Evolutionary conservation across 2,888 invertebrate genomes (phyloP).

Genomic region (Rhamnusium bicolor): DNA sequence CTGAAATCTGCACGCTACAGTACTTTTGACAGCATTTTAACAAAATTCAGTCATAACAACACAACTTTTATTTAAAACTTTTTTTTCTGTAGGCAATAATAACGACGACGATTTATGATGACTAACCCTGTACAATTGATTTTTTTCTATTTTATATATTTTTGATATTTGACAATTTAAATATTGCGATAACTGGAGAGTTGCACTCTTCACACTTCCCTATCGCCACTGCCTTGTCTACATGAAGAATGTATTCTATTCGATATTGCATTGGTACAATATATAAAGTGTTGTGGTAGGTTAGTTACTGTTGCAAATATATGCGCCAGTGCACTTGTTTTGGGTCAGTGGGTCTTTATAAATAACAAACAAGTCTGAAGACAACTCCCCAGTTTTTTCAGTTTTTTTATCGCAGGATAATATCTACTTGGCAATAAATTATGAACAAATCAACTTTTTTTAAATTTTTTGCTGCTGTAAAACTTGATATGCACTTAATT

Average conservation of each 20-base stretch:
- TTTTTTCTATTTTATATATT: too few species aligned
- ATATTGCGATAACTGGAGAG: too few species aligned
- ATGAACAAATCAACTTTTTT: background rate
- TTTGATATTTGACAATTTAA: too few species aligned
- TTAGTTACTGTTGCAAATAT: constrained; percentile 14
- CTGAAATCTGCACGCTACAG: too few species aligned
- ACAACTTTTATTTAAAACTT: too few species aligned
- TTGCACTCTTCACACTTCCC: too few species aligned
- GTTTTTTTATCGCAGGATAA: background rate
- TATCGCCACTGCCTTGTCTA: background rate
- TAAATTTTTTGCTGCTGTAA: too few species aligned
- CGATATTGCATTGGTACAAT: background rate
- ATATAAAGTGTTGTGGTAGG: constrained; percentile 13
- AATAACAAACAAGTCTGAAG: background rate
- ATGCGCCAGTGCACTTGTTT: constrained; percentile 12
- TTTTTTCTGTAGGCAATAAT: too few species aligned
- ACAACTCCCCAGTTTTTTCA: background rate
- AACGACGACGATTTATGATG: too few species aligned
- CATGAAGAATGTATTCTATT: background rate
- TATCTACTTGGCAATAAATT: background rate
- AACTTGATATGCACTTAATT: background rate
- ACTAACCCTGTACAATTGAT: too few species aligned
- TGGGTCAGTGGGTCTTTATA: constrained; percentile 24
- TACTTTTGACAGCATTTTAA: too few species aligned
- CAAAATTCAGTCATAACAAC: too few species aligned